phyloP scores from a whole-genome alignment of 2,888 invertebrate species.

The Schizaphis graminum region DNA sequence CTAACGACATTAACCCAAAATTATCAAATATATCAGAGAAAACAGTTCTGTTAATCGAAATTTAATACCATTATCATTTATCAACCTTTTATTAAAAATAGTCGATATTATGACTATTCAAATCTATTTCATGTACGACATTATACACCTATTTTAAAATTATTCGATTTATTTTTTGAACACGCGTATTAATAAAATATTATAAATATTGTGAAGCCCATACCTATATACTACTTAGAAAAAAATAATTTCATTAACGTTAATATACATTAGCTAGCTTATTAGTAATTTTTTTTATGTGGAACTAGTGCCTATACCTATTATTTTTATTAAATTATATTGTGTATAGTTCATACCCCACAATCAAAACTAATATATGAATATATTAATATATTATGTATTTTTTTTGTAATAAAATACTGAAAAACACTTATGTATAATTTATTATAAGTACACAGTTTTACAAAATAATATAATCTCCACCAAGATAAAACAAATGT shows the following conservation, averaged over 20 bases:
- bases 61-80: background rate
- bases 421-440: background rate
- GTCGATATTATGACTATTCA: background rate
- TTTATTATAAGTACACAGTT: background rate
- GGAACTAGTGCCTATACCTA: background rate
- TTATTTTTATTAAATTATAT: background rate
- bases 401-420: background rate
- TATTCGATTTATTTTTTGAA: background rate
- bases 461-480: background rate
- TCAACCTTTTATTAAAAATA: conserved; percentile 17
- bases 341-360: background rate
- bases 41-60: conserved; percentile 33
- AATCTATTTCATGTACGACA: background rate
- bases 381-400: background rate
- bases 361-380: background rate
- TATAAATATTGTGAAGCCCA: background rate
- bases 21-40: conserved; percentile 4
- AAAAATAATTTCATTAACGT: background rate
- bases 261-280: background rate
- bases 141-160: background rate
- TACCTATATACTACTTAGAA: background rate
- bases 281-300: background rate
- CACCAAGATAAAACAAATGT: background rate
- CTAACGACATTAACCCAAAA: conserved; percentile 1
- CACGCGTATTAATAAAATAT: background rate